Conservation (phyloP, 2,888 invertebrate species). For the Enoplolaimus lenunculus region DNA sequence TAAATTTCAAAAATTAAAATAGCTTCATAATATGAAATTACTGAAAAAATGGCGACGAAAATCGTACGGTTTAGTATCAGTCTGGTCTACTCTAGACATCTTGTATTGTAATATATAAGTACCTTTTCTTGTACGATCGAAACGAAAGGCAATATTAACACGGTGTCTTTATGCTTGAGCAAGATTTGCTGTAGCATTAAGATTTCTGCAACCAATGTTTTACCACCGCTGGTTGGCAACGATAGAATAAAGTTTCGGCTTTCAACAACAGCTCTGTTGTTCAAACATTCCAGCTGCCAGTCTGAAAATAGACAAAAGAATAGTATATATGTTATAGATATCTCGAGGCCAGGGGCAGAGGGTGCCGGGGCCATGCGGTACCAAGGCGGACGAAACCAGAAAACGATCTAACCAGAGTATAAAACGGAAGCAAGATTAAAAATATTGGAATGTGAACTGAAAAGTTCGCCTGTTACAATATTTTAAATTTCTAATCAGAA, state of each 20-base stretch:
- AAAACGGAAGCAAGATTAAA: background rate
- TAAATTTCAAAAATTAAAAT: slow-evolving; percentile 22
- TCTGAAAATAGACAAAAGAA: slow-evolving; percentile 49
- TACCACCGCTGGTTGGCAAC: slow-evolving; percentile 88
- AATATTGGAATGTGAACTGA: too few species aligned
- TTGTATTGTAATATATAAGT: too few species aligned
- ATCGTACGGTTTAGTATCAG: too few species aligned
- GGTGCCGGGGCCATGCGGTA: too few species aligned
- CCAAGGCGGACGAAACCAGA: background rate
- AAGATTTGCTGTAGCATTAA: slow-evolving; percentile 72
- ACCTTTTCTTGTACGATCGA: slow-evolving; percentile 95
- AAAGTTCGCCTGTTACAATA: too few species aligned
- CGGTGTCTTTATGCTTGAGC: slow-evolving; percentile 61
- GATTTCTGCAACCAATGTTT: slow-evolving; percentile 89
- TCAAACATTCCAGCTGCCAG: slow-evolving; percentile 85
- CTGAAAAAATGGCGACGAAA: too few species aligned
- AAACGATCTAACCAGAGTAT: too few species aligned
- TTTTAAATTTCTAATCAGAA: too few species aligned
- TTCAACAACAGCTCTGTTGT: slow-evolving; percentile 56
- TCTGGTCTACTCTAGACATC: too few species aligned
- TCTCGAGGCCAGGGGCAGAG: too few species aligned
- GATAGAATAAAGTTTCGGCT: slow-evolving; percentile 74
- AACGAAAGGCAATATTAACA: slow-evolving; percentile 83
- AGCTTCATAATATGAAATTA: background rate
- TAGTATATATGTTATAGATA: slow-evolving; percentile 30